Base-by-base conservation (phyloP, 2,113 vertebrate species). In the Sturnus vulgaris region DNA sequence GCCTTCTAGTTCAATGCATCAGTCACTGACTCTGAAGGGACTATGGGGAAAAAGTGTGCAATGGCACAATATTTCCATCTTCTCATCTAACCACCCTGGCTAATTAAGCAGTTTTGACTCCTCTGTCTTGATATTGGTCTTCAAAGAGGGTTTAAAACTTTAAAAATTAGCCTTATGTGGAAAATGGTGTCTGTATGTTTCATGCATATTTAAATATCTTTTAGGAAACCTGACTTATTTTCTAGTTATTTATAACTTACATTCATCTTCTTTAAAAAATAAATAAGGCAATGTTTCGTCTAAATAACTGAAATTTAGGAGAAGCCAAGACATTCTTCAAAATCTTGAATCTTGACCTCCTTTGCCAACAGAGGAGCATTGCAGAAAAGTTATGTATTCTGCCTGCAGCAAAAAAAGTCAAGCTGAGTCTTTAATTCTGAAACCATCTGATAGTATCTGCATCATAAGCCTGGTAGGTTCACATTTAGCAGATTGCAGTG, bases 341-440 rank as follows among this genome's bases (percentile, higher is more conserved):
- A 83, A 85, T 88, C 69, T 53, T 71, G 69, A 86, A 47, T 88
- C 75, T 93, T 95, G 71, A 53, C 47, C 22, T 90, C 79, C 95
- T 94, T 95, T 80, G 55, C 84, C 75, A 87, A 56, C 40, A 88
- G 57, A 90, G 89, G 66, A 97, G 52, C 46, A 76, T 75, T 92
- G 91, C 94, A 88, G 55, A 86, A 68, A 83, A 73, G 60, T 86
- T 87, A 17, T 2, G 6, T 80, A 59, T 96, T 94, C 82, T 91
- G 91, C 87, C 92, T 96, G 50, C 77, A 92, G 91, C 91, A 94
- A 87, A 89, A 97, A 69, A 96, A 90, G 96, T 82, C 30, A 85
- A 76, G 81, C n/a, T 68, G 63, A 92, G 46, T 70, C 89, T 95
- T 87, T 83, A 91, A 75, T 96, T 89, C 85, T 92, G 92, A 94